Evolutionary conservation across 2,888 invertebrate genomes (phyloP).

Genomic region (Drosophila pullipes): DNA sequence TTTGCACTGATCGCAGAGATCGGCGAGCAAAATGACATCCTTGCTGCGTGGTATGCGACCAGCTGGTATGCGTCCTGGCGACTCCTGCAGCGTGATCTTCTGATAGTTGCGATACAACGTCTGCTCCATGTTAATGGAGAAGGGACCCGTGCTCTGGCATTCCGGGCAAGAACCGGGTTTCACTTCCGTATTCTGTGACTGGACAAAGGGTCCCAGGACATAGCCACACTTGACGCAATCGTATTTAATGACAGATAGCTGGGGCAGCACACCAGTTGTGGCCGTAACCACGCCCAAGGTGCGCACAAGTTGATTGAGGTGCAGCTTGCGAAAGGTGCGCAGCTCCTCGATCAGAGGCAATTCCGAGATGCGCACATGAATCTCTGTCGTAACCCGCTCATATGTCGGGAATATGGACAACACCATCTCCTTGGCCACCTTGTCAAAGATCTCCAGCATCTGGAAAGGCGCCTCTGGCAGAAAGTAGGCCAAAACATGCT

Average conservation of each 20-base stretch:
- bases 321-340: conserved; percentile 94
- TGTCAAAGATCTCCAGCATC: conserved; percentile 98
- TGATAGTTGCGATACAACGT: conserved; percentile 99
- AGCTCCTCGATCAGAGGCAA: conserved; percentile 98
- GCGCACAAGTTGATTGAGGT: conserved; percentile 97
- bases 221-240: conserved; percentile 98
- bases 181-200: conserved; percentile 96
- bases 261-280: conserved; percentile 97
- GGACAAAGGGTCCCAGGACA: conserved; percentile 97
- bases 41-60: conserved; percentile 99
- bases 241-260: conserved; percentile 97
- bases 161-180: conserved; percentile 99
- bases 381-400: conserved; percentile 96
- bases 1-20: conserved; percentile 98
- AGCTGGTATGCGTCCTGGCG: conserved; percentile 98
- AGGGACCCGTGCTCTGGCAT: conserved; percentile 98
- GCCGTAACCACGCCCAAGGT: conserved; percentile 98
- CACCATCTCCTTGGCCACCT: conserved; percentile 97
- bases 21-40: conserved; percentile 96
- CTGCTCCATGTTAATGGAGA: conserved; percentile 99
- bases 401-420: conserved; percentile 98
- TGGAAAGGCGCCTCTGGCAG: conserved; percentile 98
- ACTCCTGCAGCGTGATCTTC: conserved; percentile 98
- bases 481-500: conserved; percentile 98
- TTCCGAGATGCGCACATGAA: conserved; percentile 97